Base-by-base conservation (phyloP, 1,140 invertebrate genomes). In the Oscheius sp. region DNA sequence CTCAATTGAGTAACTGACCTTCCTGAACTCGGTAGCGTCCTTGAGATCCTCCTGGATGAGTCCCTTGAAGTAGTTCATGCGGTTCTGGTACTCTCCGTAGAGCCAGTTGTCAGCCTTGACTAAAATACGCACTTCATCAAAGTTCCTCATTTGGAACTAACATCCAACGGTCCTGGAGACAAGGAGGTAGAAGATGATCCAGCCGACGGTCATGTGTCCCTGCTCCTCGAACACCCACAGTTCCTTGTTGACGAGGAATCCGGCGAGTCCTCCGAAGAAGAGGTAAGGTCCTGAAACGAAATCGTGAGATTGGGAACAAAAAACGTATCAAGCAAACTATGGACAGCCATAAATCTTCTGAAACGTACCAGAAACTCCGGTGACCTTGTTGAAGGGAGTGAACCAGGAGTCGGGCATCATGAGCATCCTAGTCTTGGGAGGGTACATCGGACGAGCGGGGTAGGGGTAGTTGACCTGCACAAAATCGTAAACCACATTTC, bases 1-100 rank as follows among this genome's bases (percentile, higher is more conserved):
- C 23, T 28, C 3, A n/a, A 13, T 74, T 0, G 73, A 71, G 29
- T 38, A 45, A 3, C 31, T 18, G 4, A 79, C 80, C 75, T 83
- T 85, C 35, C 82, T 79, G 76, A 83, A 83, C 49, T 85, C 83
- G 52, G 79, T 73, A 26, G 84, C 81, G 31, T 83, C 83, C 73
- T 83, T 85, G 38, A 83, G 59, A 55, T 83, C 81, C 32, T 84
- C 76, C 10, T 70, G 61, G 70, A 83, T 84, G 34, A 84, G 58
- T 26, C 70, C 67, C 34, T 84, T 79, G 67, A 75, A 75, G 64
- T 72, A 64, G 52, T 72, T 62, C 67, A 84, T 69, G 3, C 71
- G 59, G 3, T 83, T 68, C 38, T 77, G 68, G 32, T 65, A 78
- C 29, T 66, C 55, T 29, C 75, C 52, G 58, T 79, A 80, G 32